These are phyloP conservation scores for Ornithoptera priamus DNA, from an alignment of 2,888 invertebrate species.

Conservation along the genomic window DNA sequence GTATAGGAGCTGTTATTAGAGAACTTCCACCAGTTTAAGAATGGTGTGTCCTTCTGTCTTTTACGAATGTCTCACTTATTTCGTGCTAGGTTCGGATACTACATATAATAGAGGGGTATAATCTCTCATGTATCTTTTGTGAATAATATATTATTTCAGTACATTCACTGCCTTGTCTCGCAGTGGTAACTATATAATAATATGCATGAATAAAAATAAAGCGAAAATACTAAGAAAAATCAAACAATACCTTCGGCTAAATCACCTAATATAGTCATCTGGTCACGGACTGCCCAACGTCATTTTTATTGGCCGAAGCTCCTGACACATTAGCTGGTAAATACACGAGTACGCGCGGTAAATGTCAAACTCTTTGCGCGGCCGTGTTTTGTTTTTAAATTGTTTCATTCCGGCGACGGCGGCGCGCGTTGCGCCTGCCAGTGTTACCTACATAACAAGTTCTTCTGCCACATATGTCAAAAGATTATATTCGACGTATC, in stretches of 20 bases:
- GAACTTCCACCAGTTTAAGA: too few relatives aligned
- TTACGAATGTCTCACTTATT: too few relatives aligned
- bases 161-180: too few relatives aligned
- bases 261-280: slow-evolving; percentile 5
- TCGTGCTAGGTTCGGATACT: too few relatives aligned
- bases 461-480: not conserved
- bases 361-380: not conserved
- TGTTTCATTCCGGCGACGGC: not conserved
- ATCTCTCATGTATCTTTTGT: too few relatives aligned
- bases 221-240: not conserved
- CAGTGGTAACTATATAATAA: too few relatives aligned
- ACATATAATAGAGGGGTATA: too few relatives aligned
- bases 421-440: not conserved
- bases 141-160: too few relatives aligned
- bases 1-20: too few relatives aligned
- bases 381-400: slow-evolving; percentile 23
- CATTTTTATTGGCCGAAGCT: slow-evolving; percentile 8
- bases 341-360: slow-evolving; percentile 2
- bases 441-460: not conserved
- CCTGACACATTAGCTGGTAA: slow-evolving; percentile 11
- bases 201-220: not conserved
- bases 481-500: too few relatives aligned
- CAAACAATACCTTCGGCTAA: slow-evolving; percentile 3
- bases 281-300: slow-evolving; percentile 6
- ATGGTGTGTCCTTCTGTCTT: too few relatives aligned